Evolutionary conservation across 2,113 vertebrate genomes (phyloP), one percentile per base, ranked within the genome.

Genomic region (Corydoras sp.): DNA sequence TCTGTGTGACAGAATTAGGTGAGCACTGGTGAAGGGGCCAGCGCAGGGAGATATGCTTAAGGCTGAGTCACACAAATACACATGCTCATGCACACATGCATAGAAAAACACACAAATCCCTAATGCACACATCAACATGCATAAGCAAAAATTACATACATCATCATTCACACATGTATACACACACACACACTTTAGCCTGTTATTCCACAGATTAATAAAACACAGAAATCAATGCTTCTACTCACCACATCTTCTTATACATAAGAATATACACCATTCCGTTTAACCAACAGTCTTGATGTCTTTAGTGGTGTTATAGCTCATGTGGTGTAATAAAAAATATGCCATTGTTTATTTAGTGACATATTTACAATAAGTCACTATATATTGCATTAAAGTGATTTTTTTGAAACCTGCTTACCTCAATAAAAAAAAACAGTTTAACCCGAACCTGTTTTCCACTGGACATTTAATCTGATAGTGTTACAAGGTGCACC

Each of bases 1-100:
- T 98, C 93, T 97, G 93, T 92, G 89, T 96, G 95, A 99, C 95
- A 98, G 95, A 98, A 98, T 99, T 94, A 96, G 95, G 96, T 98
- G 94, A 98, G 94, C 86, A 89, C 92, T 88, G 91, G 84, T 91
- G 92, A 89, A 89, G 87, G 88, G 88, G 90, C 91, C 90, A 88
- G 90, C 88, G 88, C 82, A 90, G 89, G 91, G 91, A 91, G 91
- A 84, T 90, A 87, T 81, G 90, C 92, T 90, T 82, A 90, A 84
- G 88, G 83, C 92, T 85, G 90, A 91, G 86, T 88, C 89, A 88
- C 91, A 89, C 91, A 90, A 90, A 90, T 89, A 90, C 78, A 78
- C 18, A 64, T 71, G 8, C 71, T 69, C 75, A 76, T 35, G 66
- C 76, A 72, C 65, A 73, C 32, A 60, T 30, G 24, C 30, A 62